Conservation (phyloP, 2,888 invertebrate species). For the Leucoma salicis region DNA sequence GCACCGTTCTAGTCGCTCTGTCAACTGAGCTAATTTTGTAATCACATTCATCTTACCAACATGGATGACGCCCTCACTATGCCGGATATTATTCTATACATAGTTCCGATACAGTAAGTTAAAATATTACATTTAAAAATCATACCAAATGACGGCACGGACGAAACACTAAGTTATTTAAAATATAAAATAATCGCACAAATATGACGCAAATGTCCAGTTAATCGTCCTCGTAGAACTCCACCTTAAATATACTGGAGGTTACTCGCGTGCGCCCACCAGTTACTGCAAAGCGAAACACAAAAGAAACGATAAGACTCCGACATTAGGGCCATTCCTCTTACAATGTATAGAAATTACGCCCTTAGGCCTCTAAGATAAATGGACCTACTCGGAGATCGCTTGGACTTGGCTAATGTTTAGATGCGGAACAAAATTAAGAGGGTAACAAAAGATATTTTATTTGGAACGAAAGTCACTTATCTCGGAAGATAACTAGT, state of each 20-base stretch:
- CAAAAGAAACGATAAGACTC: conserved; percentile 59
- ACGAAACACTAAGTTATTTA: too few relatives aligned
- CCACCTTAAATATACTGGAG: conserved; percentile 25
- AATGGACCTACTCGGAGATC: conserved; percentile 34
- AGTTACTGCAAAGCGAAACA: conserved; percentile 49
- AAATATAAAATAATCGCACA: too few relatives aligned
- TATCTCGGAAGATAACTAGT: not conserved
- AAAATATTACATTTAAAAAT: too few relatives aligned
- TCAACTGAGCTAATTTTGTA: too few relatives aligned
- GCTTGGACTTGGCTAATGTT: conserved; percentile 26
- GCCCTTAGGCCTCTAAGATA: conserved; percentile 39
- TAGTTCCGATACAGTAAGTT: too few relatives aligned
- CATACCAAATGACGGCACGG: too few relatives aligned
- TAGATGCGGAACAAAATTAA: conserved; percentile 16
- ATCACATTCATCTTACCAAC: too few relatives aligned
- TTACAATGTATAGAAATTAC: conserved; percentile 55
- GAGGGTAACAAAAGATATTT: conserved; percentile 14
- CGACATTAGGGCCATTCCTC: conserved; percentile 49
- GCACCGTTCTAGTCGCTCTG: too few relatives aligned
- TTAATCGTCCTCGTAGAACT: conserved; percentile 9
- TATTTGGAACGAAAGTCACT: conserved; percentile 5
- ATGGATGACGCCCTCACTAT: too few relatives aligned
- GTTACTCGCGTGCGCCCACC: conserved; percentile 48
- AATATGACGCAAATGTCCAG: too few relatives aligned
- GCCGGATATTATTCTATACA: too few relatives aligned